Base-by-base conservation (phyloP, 2,797 vertebrate species). In the Girardinus metallicus region DNA sequence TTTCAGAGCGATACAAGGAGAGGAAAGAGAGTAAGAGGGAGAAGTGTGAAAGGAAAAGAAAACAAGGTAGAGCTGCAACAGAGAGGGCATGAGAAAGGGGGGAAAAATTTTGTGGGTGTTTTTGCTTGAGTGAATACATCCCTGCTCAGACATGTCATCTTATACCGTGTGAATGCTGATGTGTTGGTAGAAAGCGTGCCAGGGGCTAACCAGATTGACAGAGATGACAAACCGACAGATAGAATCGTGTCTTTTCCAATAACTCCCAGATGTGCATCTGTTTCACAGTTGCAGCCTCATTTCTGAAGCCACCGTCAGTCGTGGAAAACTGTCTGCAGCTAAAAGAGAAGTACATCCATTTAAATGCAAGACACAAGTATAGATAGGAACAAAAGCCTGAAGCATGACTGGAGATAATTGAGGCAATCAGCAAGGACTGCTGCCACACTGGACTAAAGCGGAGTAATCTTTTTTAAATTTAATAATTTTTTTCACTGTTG, bases 231-330 rank as follows among this genome's bases (percentile, higher is more conserved):
- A 85, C 81, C 80, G 81, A 85, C 78, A 83, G 88, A 91, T 72
- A 86, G 75, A 92, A 87, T 84, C 18, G 71, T 83, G 83, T 89
- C 77, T 85, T 85, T 89, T 85, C 80, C 81, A 84, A 89, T 91
- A 84, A 87, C 75, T 91, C 83, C 83, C 90, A 89, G 88, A 90
- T 85, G 81, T 82, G 82, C 90, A 88, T 91, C 90, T 91, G 89
- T 79, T 91, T 84, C 83, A 55, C 90, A 84, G 84, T 91, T 66
- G 81, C 79, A 76, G 80, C 85, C 83, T 87, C 80, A 46, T 46
- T 44, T 44, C 68, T 72, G 68, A 18, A 72, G n/a, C 57, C 13
- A 3, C 75, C 79, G 77, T 83, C 82, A 76, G 76, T 75, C 75
- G 43, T 83, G 77, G 79, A 86, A 81, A 79, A 85, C 73, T 84